Conservation (phyloP, 2,888 invertebrate genomes). For the Drosophila mercatorum region DNA sequence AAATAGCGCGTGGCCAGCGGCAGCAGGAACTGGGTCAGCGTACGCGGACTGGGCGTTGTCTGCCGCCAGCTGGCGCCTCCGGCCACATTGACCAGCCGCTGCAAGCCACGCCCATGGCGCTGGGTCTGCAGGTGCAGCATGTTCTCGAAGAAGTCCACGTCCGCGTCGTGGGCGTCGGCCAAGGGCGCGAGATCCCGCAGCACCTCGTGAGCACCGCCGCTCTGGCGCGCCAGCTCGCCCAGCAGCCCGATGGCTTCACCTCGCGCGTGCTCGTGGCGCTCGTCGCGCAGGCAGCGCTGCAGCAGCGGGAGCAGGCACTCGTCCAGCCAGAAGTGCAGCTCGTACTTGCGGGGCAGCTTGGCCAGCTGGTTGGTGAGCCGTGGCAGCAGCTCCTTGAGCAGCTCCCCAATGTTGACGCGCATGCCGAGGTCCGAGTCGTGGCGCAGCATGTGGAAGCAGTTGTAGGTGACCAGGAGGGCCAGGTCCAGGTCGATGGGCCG, state of each 20-base stretch:
- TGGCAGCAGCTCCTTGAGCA: slow-evolving; percentile 89
- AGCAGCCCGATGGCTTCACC: slow-evolving; percentile 92
- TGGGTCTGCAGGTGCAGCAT: slow-evolving; percentile 94
- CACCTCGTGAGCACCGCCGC: slow-evolving; percentile 89
- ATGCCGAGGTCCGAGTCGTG: slow-evolving; percentile 93
- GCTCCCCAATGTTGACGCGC: slow-evolving; percentile 90
- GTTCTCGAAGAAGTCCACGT: slow-evolving; percentile 98
- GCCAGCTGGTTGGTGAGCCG: slow-evolving; percentile 86
- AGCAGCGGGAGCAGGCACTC: slow-evolving; percentile 90
- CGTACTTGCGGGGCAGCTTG: slow-evolving; percentile 80
- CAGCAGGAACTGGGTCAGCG: slow-evolving; percentile 93
- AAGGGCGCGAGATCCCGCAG: slow-evolving; percentile 89
- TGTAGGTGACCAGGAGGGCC: slow-evolving; percentile 91
- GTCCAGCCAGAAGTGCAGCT: slow-evolving; percentile 89
- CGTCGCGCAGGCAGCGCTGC: slow-evolving; percentile 88
- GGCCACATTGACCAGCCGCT: slow-evolving; percentile 89
- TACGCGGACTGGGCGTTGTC: slow-evolving; percentile 88
- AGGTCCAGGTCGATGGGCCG: slow-evolving; percentile 87
- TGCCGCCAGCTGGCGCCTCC: slow-evolving; percentile 86
- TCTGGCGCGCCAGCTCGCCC: slow-evolving; percentile 90
- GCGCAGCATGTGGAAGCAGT: slow-evolving; percentile 91
- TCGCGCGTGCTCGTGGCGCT: slow-evolving; percentile 89
- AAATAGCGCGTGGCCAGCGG: slow-evolving; percentile 93
- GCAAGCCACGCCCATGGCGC: slow-evolving; percentile 92
- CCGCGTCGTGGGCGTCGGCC: slow-evolving; percentile 88